Evolutionary conservation across 2,797 vertebrate genomes (phyloP), one percentile per base, ranked within the genome.

Genomic region (Gadopsis marmoratus): DNA sequence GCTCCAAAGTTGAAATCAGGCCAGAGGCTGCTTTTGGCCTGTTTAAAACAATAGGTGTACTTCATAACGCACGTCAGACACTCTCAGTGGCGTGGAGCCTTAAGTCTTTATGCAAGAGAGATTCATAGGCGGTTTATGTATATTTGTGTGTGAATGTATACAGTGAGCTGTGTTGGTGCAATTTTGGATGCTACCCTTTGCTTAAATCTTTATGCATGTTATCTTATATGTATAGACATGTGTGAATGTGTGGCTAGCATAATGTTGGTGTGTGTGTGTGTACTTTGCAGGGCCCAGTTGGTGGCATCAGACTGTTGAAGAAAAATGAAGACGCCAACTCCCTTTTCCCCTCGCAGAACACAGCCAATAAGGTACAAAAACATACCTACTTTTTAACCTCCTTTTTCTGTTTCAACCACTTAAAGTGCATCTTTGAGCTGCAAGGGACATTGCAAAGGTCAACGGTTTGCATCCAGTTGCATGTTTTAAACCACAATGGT

Each of bases 251-350:
- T 45, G 13, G 13, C 2, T 6, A 9, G 0, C 35, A 7, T 78
- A 37, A 35, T 47, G 11, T 45, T 41, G 23, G 10, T 48, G 2
- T 74, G 7, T 67, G 41, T 60, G 14, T 74, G 1, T 55, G 39
- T 41, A 0, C 7, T 67, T 91, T 90, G 50, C 89, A 99, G 97
- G 93, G 86, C 56, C 92, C 93, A 61, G 63, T 82, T 84, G 94
- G 93, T 81, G 94, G 84, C 79, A 94, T 98, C 90, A 96, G 97
- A 71, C 94, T 99, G 61, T 41, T 99, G 90, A 99, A 96, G 93
- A 96, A 97, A 93, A 97, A 96, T 80, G 97, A 97, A 89, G 96
- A 96, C n/a, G 62, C 88, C 59, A 94, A 82, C 85, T 69, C 88
- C 3, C 17, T 90, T 54, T 82, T 91, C 11, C 73, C 86, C 5